Base-by-base conservation (phyloP, 35 echinoderm and acorn worm genomes). In the Strongylocentrotus purpuratus region DNA sequence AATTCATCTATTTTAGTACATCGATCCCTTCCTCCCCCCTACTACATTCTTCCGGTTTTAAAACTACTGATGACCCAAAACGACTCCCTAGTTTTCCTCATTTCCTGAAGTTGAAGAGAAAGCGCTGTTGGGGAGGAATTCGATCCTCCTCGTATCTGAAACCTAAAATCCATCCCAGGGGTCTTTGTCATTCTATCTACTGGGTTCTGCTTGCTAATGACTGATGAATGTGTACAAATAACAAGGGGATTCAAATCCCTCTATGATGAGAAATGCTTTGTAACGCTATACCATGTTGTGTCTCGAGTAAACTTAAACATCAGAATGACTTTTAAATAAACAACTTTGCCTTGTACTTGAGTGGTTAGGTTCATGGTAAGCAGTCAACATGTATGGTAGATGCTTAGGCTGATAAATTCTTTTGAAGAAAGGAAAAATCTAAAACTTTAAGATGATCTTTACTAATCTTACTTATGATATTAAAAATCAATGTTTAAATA, bases 61-160 rank as follows among this genome's bases (percentile, higher is more conserved):
- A 78, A 78, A 78, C 65, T 78, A 78, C 65, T 78, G 65, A 78
- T 78, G 65, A 78, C 65, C 65, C 65, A 78, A 78, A 78, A 22
- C 65, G 65, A 78, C 65, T 78, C 25, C 65, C 65, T 78, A 78
- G 65, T 78, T 78, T 78, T 78, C 22, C 65, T 78, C 65, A 78
- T 78, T 78, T 78, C 65, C 65, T 78, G 65, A 78, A 78, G 65
- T 78, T 78, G 65, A 28, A 78, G 65, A 78, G 65, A 78, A 78
- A 78, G 22, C 65, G 65, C 65, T 78, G 4, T 78, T 28, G 65
- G 65, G 65, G 65, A 78, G 65, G 65, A 78, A 78, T 78, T 8
- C 25, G 65, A 78, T 78, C 65, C 7, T 28, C 65, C 65, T 78
- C 65, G 65, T 78, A 78, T 78, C 65, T 78, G 22, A 78, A 78